Evolutionary conservation across 1,140 invertebrate species (phyloP).

Genomic region (Magallana ariakensis): DNA sequence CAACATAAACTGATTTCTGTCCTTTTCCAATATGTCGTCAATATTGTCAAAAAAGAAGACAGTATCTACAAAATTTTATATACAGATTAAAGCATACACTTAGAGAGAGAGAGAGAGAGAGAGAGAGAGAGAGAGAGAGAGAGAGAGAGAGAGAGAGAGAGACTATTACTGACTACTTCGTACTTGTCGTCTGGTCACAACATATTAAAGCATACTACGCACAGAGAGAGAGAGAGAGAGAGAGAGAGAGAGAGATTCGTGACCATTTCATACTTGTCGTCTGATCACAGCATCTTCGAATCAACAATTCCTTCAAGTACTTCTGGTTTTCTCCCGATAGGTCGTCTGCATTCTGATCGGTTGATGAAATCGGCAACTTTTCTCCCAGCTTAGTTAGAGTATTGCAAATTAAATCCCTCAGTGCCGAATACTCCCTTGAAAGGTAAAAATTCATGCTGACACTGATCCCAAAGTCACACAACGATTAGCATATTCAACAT

Average conservation of each 20-base stretch:
- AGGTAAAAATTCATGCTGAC: background rate
- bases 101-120: too few relatives aligned
- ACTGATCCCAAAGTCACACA: background rate
- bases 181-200: background rate
- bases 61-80: background rate
- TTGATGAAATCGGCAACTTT: background rate
- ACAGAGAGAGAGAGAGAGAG: too few relatives aligned
- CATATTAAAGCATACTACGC: background rate
- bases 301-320: background rate
- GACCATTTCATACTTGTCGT: background rate
- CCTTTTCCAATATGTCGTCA: background rate
- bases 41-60: background rate
- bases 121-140: too few relatives aligned
- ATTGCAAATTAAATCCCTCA: background rate
- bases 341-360: background rate
- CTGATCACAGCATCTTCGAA: background rate
- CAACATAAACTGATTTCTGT: background rate
- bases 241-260: too few relatives aligned
- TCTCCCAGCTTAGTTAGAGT: background rate
- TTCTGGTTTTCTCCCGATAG: background rate
- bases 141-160: too few relatives aligned
- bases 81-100: background rate
- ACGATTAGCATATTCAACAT: background rate
- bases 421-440: background rate
- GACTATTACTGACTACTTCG: too few relatives aligned